A percentile compares a stretch with the other conserved stretches of the same genome.
phyloP scores from a whole-genome alignment of 2,797 vertebrate species.

The Lithobates sylvaticus region DNA sequence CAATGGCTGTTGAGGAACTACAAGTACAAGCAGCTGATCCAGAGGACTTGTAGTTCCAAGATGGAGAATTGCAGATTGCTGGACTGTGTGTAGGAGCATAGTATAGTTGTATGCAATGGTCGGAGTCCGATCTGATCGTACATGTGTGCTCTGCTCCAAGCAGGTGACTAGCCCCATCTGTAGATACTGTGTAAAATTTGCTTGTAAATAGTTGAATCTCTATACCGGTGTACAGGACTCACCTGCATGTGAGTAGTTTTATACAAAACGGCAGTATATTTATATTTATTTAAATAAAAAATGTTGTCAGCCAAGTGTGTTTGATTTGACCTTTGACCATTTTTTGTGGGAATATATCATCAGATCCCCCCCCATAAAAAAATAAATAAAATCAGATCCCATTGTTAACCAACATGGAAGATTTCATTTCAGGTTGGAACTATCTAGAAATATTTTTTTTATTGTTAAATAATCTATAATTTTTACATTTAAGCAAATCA shows the following conservation, averaged over 20 bases:
- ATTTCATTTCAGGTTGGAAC: too few species aligned
- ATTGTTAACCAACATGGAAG: too few species aligned
- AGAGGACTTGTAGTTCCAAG: background rate
- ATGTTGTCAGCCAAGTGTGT: conserved; percentile 57
- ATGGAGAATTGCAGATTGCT: background rate
- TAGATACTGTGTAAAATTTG: conserved; percentile 56
- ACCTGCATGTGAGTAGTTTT: conserved; percentile 84
- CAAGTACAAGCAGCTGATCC: background rate
- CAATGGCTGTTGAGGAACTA: background rate
- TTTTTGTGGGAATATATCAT: conserved; percentile 6
- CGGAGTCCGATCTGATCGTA: background rate
- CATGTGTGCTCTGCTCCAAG: background rate
- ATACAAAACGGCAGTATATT: conserved; percentile 85
- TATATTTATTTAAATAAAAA: conserved; percentile 99
- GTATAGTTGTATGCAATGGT: background rate
- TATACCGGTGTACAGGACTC: conserved; percentile 58
- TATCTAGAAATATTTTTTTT: too few species aligned
- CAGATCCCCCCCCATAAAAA: too few species aligned
- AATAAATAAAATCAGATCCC: background rate
- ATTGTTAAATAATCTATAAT: too few species aligned
- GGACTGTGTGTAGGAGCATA: background rate
- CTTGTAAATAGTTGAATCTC: conserved; percentile 63
- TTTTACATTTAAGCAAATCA: too few species aligned
- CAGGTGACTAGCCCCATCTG: conserved; percentile 31
- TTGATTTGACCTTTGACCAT: conserved; percentile 2